These are phyloP conservation scores for Tanypteryx hageni DNA, from an alignment of 2,888 invertebrate species.

Conservation along the genomic window DNA sequence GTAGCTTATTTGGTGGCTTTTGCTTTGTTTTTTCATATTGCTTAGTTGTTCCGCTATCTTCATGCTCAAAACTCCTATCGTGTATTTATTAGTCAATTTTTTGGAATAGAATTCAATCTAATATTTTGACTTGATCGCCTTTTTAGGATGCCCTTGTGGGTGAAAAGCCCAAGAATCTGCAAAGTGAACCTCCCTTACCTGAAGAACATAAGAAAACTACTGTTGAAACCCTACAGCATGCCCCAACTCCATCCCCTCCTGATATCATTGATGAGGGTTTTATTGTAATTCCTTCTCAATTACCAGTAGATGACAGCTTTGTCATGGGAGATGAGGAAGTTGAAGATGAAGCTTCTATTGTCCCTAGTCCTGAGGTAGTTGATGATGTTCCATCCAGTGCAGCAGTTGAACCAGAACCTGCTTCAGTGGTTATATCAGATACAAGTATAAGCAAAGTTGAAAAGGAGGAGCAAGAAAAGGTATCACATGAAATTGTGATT, in stretches of 20 bases:
- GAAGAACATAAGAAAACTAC: conserved; percentile 64
- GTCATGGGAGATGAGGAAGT: conserved; percentile 41
- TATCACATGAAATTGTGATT: neutral
- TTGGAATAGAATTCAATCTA: conserved; percentile 25
- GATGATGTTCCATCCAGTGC: conserved; percentile 83
- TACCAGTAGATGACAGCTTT: conserved; percentile 47
- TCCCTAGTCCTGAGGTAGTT: conserved; percentile 13
- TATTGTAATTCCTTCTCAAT: conserved; percentile 65
- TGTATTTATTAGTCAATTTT: conserved; percentile 10
- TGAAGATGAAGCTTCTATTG: conserved; percentile 76
- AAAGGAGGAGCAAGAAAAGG: conserved; percentile 66
- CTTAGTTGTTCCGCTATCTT: conserved; percentile 73
- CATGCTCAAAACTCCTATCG: conserved; percentile 51
- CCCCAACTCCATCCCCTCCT: conserved; percentile 64
- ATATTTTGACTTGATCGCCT: conserved; percentile 65
- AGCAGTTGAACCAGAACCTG: conserved; percentile 74
- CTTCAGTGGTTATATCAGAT: conserved; percentile 66
- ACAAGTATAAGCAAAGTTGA: conserved; percentile 72
- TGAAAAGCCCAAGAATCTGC: conserved; percentile 66
- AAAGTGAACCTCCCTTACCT: conserved; percentile 59
- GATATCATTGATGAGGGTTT: conserved; percentile 66
- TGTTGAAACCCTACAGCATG: conserved; percentile 65
- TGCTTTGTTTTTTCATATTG: conserved; percentile 72
- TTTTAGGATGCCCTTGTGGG: conserved; percentile 67
- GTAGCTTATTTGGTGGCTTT: conserved; percentile 26